A percentile compares a stretch with the other conserved stretches of the same genome.
Evolutionary conservation across 2,113 vertebrate genomes (phyloP).

Genomic region (Theristicus caerulescens): DNA sequence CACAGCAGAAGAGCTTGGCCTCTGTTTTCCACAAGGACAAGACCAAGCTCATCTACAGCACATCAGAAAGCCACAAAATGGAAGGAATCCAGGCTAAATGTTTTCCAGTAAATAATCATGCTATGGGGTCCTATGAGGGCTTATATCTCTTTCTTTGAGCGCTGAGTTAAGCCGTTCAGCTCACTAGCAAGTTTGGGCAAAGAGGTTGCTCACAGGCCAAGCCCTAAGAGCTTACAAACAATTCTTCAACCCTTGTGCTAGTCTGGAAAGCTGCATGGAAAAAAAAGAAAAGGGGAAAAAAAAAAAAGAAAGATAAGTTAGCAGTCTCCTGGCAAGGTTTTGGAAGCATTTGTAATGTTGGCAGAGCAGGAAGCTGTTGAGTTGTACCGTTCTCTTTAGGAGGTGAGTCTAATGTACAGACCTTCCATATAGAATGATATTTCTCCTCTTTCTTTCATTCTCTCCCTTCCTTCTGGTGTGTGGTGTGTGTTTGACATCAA

Average conservation of each 20-base stretch:
- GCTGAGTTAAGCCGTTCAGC: neutral
- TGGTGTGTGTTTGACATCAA: neutral
- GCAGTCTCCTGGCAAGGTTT: neutral
- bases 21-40: neutral
- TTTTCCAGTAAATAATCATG: neutral
- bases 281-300: no score
- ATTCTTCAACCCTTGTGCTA: neutral
- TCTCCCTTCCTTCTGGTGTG: neutral
- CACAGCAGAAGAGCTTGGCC: neutral
- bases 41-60: neutral
- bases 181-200: slow-evolving; percentile 19
- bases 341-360: neutral
- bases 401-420: neutral
- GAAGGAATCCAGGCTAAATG: slow-evolving; percentile 10
- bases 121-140: neutral
- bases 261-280: neutral
- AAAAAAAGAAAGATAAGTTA: neutral
- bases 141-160: neutral
- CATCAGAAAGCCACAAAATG: neutral
- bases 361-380: neutral
- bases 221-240: neutral
- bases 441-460: neutral
- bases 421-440: neutral
- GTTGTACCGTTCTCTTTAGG: neutral
- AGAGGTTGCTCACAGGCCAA: neutral